These are phyloP conservation scores for Danio choprae DNA, from an alignment of 2,797 vertebrate genomes.

Conservation along the genomic window DNA sequence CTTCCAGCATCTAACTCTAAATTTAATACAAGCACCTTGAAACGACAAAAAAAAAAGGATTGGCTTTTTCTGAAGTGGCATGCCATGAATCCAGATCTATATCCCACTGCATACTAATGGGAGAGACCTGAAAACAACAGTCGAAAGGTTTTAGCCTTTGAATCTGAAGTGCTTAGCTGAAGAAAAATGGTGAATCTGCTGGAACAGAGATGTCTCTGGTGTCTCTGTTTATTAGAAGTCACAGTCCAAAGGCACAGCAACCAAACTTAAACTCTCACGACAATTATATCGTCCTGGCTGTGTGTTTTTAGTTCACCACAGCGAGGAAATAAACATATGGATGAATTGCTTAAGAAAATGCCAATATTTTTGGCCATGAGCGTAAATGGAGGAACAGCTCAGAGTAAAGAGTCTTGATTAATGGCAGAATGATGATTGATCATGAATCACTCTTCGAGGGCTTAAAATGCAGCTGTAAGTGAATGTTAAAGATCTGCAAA, in stretches of 20 bases:
- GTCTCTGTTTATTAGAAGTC: neutral
- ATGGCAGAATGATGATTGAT: neutral
- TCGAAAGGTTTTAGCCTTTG: neutral
- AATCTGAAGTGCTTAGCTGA: neutral
- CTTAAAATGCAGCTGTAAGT: neutral
- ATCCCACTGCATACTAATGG: neutral
- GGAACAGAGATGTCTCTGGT: too few species aligned
- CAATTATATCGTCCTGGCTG: neutral
- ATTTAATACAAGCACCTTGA: neutral
- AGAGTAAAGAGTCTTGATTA: constrained; percentile 19
- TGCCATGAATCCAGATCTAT: constrained; percentile 2
- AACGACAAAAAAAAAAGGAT: neutral
- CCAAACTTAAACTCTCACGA: neutral
- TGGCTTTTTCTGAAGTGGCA: constrained; percentile 2
- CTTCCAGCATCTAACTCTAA: neutral
- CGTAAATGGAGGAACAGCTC: constrained; percentile 5
- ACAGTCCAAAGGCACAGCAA: neutral
- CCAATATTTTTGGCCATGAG: neutral
- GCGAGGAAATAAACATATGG: neutral
- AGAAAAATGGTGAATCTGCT: too few species aligned
- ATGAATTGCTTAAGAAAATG: neutral
- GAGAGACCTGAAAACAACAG: neutral
- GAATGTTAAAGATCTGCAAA: too few species aligned
- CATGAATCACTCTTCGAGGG: neutral
- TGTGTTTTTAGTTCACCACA: neutral